These are phyloP conservation scores for Carlito syrichta DNA, from an alignment of 2,113 vertebrate genomes.

Conservation along the genomic window DNA sequence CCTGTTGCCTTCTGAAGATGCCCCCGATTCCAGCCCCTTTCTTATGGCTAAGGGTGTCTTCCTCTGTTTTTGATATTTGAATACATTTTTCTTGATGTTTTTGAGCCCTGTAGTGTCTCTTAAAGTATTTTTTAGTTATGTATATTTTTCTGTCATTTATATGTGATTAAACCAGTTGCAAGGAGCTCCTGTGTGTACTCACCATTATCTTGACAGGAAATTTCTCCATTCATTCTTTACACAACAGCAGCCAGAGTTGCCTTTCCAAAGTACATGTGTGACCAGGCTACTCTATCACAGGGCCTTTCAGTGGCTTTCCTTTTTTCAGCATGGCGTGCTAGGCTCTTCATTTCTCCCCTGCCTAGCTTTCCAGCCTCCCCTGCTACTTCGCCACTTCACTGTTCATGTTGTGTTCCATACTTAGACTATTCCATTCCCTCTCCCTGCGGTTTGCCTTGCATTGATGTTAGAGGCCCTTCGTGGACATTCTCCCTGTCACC, in stretches of 20 bases:
- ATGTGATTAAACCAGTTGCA: neutral
- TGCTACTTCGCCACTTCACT: neutral
- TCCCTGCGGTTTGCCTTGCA: neutral
- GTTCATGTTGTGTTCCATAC: neutral
- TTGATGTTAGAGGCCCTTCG: neutral
- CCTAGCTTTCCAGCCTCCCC: neutral
- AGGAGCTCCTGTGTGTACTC: neutral
- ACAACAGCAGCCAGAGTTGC: neutral
- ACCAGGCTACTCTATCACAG: fast-evolving
- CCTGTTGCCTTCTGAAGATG: neutral
- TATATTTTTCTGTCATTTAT: neutral
- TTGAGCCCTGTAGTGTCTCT: neutral
- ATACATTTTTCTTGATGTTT: neutral
- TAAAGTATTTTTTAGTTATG: neutral
- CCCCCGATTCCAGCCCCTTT: neutral
- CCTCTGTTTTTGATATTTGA: neutral
- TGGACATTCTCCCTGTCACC: neutral
- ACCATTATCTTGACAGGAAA: neutral
- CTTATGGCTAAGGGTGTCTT: neutral
- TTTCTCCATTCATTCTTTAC: neutral
- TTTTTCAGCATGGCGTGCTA: fast-evolving
- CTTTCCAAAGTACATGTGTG: neutral
- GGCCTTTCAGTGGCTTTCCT: neutral
- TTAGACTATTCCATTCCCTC: neutral
- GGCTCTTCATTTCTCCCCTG: neutral